These are phyloP conservation scores for Slavum lentiscoides DNA, from an alignment of 2,888 invertebrate genomes.

Conservation along the genomic window DNA sequence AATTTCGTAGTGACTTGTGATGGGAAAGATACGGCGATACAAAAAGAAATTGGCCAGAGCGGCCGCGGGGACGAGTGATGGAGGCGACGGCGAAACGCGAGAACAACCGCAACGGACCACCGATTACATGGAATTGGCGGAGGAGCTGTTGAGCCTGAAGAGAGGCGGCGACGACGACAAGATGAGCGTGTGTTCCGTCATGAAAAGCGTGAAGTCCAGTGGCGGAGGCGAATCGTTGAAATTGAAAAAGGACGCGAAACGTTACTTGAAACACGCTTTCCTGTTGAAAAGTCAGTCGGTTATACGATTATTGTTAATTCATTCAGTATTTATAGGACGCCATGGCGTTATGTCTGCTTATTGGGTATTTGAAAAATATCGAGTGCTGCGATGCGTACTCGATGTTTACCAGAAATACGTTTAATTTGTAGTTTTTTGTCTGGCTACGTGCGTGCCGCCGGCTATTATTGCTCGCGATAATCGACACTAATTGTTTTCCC, in stretches of 20 bases:
- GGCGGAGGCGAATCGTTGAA: slow-evolving; percentile 25
- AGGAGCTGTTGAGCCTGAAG: slow-evolving; percentile 27
- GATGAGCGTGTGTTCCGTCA: slow-evolving; percentile 30
- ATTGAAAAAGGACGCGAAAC: slow-evolving; percentile 42
- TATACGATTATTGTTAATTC: neutral
- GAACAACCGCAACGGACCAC: slow-evolving; percentile 8
- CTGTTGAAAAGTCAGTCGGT: slow-evolving; percentile 33
- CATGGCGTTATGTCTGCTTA: too few relatives aligned
- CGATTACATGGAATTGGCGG: slow-evolving; percentile 35
- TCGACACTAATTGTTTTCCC: neutral
- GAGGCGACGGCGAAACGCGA: neutral
- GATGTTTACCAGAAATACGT: too few relatives aligned
- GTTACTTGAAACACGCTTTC: slow-evolving; percentile 38
- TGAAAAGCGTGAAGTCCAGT: slow-evolving; percentile 39
- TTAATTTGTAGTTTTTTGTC: neutral
- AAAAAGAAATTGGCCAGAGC: slow-evolving; percentile 45
- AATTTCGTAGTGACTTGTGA: neutral
- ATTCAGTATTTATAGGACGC: neutral
- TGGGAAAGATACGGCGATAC: slow-evolving; percentile 45
- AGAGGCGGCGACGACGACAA: slow-evolving; percentile 15
- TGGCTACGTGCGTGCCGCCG: neutral
- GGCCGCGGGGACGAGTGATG: neutral
- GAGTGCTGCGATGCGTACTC: too few relatives aligned
- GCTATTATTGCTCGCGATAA: neutral
- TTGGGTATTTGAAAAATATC: neutral